A percentile compares a stretch with the other conserved stretches of the same genome.
These are phyloP conservation scores for Tricholauxania praeusta DNA, from an alignment of 2,888 invertebrate genomes.

Conservation along the genomic window DNA sequence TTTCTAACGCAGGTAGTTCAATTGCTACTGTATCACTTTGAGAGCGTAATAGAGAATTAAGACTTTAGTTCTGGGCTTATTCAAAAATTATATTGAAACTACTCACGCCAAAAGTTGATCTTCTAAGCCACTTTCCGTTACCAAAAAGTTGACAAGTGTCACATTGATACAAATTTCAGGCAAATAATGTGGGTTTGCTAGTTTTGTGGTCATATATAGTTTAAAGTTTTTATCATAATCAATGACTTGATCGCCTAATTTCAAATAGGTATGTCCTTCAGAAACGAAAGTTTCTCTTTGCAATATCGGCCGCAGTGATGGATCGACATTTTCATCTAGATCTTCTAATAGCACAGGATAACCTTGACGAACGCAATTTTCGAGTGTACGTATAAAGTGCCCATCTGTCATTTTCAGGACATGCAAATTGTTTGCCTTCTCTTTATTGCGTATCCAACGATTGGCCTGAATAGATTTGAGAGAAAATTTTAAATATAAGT, in stretches of 20 bases:
- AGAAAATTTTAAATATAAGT: neutral
- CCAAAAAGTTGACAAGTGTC: constrained; percentile 92
- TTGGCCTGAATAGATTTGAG: constrained; percentile 74
- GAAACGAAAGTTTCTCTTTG: constrained; percentile 80
- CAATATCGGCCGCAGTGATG: constrained; percentile 85
- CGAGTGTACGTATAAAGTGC: constrained; percentile 81
- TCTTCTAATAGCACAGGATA: constrained; percentile 90
- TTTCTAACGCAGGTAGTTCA: constrained; percentile 89
- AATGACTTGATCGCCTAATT: constrained; percentile 88
- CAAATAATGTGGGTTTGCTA: constrained; percentile 93
- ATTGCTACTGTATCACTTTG: constrained; percentile 80
- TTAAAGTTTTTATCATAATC: constrained; percentile 89
- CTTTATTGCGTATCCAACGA: constrained; percentile 92
- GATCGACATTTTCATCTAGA: constrained; percentile 88
- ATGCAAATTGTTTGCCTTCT: constrained; percentile 78
- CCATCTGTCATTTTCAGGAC: constrained; percentile 85
- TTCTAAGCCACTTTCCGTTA: constrained; percentile 89
- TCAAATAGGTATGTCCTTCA: constrained; percentile 85
- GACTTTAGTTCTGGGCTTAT: neutral
- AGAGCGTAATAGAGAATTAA: neutral
- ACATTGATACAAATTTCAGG: constrained; percentile 95
- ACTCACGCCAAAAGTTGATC: constrained; percentile 91
- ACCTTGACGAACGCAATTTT: constrained; percentile 83
- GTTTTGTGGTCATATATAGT: constrained; percentile 91
- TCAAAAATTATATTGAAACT: neutral